Percentiles rank a stretch among this genome's conserved stretches.
Conservation (phyloP, 2,113 vertebrate species). For the Phainopepla nitens region DNA sequence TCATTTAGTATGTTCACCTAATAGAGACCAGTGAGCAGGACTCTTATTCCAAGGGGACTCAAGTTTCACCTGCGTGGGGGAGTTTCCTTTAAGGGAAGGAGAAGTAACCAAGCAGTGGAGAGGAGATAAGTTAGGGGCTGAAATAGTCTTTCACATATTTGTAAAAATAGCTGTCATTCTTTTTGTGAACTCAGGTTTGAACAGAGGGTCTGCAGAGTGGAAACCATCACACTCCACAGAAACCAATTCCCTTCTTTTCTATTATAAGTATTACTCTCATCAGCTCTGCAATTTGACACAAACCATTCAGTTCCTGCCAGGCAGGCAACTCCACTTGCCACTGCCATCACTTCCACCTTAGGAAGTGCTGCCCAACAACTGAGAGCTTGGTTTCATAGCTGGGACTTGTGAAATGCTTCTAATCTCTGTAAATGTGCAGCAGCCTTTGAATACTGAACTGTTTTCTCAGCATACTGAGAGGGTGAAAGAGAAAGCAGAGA, state of each 20-base stretch:
- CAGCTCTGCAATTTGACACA: background rate
- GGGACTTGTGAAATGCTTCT: background rate
- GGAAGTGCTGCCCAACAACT: background rate
- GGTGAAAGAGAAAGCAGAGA: background rate
- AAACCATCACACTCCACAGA: background rate
- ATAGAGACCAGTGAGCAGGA: background rate
- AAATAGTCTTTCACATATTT: background rate
- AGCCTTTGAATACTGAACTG: background rate
- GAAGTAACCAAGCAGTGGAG: background rate
- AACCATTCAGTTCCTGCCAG: background rate
- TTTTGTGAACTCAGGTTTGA: background rate
- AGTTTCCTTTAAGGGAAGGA: background rate
- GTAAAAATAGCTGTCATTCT: background rate
- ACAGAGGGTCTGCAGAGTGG: background rate
- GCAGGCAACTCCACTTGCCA: background rate
- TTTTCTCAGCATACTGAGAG: background rate
- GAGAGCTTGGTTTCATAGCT: background rate
- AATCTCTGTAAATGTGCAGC: background rate
- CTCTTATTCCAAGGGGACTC: background rate
- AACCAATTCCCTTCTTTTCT: background rate
- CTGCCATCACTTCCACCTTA: background rate
- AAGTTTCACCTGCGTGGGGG: background rate
- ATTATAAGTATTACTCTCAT: background rate
- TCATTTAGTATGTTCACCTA: background rate
- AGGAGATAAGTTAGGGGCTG: background rate